A percentile compares a stretch with the other conserved stretches of the same genome.
These are phyloP conservation scores for Gari tellinella DNA, from an alignment of 2,888 invertebrate genomes.

Conservation along the genomic window DNA sequence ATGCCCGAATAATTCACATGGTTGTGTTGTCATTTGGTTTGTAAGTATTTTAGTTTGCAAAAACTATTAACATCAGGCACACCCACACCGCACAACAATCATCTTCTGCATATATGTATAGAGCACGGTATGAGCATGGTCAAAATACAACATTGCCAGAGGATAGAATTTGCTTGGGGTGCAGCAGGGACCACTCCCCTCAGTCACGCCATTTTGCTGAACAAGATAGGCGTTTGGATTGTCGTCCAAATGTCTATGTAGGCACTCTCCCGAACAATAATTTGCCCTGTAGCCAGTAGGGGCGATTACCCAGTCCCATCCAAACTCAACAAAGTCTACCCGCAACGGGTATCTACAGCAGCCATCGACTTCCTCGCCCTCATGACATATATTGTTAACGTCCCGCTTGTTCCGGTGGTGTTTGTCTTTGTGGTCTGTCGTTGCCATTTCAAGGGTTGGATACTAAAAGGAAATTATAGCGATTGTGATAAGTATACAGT, in stretches of 20 bases:
- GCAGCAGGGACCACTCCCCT: conserved; percentile 95
- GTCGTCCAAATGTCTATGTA: conserved; percentile 93
- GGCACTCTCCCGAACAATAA: conserved; percentile 98
- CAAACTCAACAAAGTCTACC: conserved; percentile 97
- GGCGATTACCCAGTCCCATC: conserved; percentile 99
- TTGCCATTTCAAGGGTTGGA: conserved; percentile 74
- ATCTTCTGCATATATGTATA: conserved; percentile 76
- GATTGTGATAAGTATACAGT: no score
- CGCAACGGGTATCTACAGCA: conserved; percentile 97
- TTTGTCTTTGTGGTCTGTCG: conserved; percentile 47
- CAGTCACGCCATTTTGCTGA: conserved; percentile 86
- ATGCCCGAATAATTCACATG: no score
- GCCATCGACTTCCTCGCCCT: conserved; percentile 91
- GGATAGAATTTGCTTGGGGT: conserved; percentile 94
- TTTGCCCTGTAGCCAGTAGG: conserved; percentile 97
- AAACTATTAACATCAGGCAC: conserved; percentile 60
- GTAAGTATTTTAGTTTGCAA: not conserved
- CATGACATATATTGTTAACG: conserved; percentile 93
- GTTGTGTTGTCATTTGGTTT: no score
- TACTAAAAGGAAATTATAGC: no score
- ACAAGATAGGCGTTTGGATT: conserved; percentile 95
- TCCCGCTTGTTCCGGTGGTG: conserved; percentile 88
- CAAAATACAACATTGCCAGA: conserved; percentile 95
- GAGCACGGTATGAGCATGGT: conserved; percentile 90
- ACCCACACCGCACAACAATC: conserved; percentile 75